Base-by-base conservation (phyloP, 2,797 vertebrate genomes). In the Malacoctenus gilli region DNA sequence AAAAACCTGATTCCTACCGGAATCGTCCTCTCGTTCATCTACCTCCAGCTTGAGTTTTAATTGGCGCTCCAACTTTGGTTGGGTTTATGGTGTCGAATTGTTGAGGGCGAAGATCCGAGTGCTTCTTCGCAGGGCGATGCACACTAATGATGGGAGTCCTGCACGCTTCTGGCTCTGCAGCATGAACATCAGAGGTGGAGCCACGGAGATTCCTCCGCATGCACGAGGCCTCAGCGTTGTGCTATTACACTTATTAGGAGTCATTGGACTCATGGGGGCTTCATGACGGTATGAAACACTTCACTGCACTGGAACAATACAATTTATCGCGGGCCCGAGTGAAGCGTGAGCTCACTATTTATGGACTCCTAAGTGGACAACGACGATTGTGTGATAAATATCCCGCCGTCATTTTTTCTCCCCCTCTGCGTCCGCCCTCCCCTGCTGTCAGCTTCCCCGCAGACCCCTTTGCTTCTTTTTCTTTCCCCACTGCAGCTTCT, bases 301-400 rank as follows among this genome's bases (percentile, higher is more conserved):
- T 59, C 47, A 14, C 23, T 32, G 52, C 54, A 52, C 31, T 23
- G 16, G 39, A 73, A 70, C 49, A 59, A 43, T 48, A 19, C 35
- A 39, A 9, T 34, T 39, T 40, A 55, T 35, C 42, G 30, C 22
- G 18, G 52, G 57, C 42, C 28, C 51, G 46, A 58, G 68, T 55
- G 25, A 56, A 60, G 67, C 57, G 56, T 53, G 56, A 69, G 49
- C 16, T 23, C 28, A 49, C 47, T 75, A 58, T 85, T 72, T 81
- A 54, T 69, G 62, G 60, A 14, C 30, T 50, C 65, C 19, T 39
- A 63, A 74, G 49, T 59, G 59, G 44, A 40, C 49, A 51, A 47
- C 32, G 49, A 19, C 22, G 22, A 2, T 18, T 23, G 30, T 42
- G 55, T 35, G 38, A 75, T 61, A 59, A 66, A 62, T 74, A 76